Evolutionary conservation across 23 tunicate species (phyloP), one percentile per base, ranked within the genome.

Genomic region (Phallusia fumigata): DNA sequence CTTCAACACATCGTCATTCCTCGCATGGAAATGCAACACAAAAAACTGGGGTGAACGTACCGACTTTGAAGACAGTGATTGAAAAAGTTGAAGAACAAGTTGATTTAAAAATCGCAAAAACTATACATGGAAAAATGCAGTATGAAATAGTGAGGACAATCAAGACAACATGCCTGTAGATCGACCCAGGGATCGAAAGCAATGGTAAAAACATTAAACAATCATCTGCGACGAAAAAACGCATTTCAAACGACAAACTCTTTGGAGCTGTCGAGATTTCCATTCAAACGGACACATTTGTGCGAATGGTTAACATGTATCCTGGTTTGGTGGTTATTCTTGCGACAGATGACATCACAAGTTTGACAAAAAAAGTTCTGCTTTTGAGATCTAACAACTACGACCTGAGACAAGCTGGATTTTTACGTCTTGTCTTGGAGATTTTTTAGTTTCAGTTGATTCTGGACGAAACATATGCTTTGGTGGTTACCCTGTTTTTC

Each of bases 111-210:
- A 19, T 18, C 18, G 65, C 65, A 18, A 73, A 73, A 73, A 73
- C 15, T 15, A 26, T 73, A 26, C n/a, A 73, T 24, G 77, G n/a
- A 19, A 24, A n/a, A 19, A 19, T 21, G 24, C 77, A 73, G 28
- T 15, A 21, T 73, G 30, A 73, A 73, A 73, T 15, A 21, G 30
- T 21, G 16, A n/a, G n/a, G 77, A 24, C 28, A 24, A 73, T n/a
- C 77, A 73, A 73, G 77, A 21, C 30, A 15, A 28, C 18, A 76
- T 76, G 80, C 49, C 49, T 13, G 80, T 33, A 16, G 49, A 76
- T 34, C 16, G 80, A 22, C 80, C 80, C 16, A 30, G 80, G 12
- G 49, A 76, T 22, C 50, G 50, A 16, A 76, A 76, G 31, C 80
- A 76, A 22, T 33, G n/a, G 45, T 15, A 49, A 30, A 28, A 76